Percentiles rank a stretch among this genome's conserved stretches.
phyloP scores from a whole-genome alignment of 1,140 invertebrate genomes.

The Meteorus sp. region DNA sequence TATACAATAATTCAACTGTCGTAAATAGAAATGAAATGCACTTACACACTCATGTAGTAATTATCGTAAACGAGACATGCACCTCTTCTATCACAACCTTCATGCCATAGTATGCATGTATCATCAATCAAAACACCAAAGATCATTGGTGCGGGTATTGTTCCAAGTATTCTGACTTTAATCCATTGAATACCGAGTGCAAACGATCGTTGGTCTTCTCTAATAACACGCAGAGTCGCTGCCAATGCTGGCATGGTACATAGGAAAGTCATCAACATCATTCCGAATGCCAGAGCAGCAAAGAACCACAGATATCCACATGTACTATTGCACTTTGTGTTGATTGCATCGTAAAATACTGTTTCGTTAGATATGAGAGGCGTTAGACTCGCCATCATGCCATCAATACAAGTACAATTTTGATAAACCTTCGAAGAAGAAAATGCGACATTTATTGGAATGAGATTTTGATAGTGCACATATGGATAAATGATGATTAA shows the following conservation, averaged over 20 bases:
- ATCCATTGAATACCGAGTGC: conserved; percentile 88
- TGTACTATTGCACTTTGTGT: conserved; percentile 65
- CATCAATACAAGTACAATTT: conserved; percentile 62
- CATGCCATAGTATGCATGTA: conserved; percentile 79
- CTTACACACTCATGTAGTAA: conserved; percentile 69
- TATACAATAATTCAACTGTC: conserved; percentile 1
- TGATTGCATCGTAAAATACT: conserved; percentile 62
- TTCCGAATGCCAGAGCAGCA: conserved; percentile 67
- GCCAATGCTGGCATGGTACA: conserved; percentile 78
- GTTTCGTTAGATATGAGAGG: conserved; percentile 31
- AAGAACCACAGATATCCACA: conserved; percentile 71
- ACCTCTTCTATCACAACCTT: conserved; percentile 63
- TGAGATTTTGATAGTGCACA: background rate
- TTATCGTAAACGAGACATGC: conserved; percentile 74
- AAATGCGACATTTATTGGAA: background rate
- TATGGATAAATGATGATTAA: background rate
- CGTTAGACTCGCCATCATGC: conserved; percentile 29
- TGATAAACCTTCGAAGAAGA: conserved; percentile 54
- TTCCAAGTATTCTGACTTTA: conserved; percentile 76
- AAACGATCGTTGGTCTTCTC: conserved; percentile 80
- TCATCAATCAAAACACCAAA: conserved; percentile 84
- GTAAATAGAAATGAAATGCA: background rate
- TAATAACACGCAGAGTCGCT: conserved; percentile 77
- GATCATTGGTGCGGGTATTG: conserved; percentile 83
- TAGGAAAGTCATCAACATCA: conserved; percentile 77